A percentile compares a stretch with the other conserved stretches of the same genome.
Evolutionary conservation across 2,113 vertebrate species (phyloP).

Genomic region (Ptyas mucosa): DNA sequence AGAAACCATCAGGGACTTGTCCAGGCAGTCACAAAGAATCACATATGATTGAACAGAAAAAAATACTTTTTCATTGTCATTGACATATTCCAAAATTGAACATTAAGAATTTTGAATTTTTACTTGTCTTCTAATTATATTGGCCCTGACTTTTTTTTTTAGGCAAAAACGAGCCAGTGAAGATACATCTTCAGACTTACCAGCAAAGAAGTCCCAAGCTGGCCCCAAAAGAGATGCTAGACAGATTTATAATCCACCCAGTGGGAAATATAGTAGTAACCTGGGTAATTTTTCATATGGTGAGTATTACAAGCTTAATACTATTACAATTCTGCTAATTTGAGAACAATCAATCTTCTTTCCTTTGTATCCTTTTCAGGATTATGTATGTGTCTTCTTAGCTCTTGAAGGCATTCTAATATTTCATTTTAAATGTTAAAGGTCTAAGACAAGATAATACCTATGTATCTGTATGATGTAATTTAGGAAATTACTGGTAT

Average conservation of each 20-base stretch:
- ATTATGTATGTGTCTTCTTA: neutral
- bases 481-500: neutral
- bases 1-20: neutral
- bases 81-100: neutral
- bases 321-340: neutral
- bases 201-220: slow-evolving; percentile 82
- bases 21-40: neutral
- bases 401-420: neutral
- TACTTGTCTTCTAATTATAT: slow-evolving; percentile 18
- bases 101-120: neutral
- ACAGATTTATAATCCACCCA: slow-evolving; percentile 98
- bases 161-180: slow-evolving; percentile 88
- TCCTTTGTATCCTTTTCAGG: neutral
- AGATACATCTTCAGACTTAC: slow-evolving; percentile 76
- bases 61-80: neutral
- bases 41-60: neutral
- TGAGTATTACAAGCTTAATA: slow-evolving; percentile 65
- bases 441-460: neutral
- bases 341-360: neutral
- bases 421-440: neutral
- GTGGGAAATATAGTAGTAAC: slow-evolving; percentile 95
- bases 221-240: slow-evolving; percentile 90
- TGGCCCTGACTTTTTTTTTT: slow-evolving; percentile 31
- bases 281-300: slow-evolving; percentile 91
- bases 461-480: neutral